Base-by-base conservation (phyloP, 2,888 invertebrate genomes). In the Timema podura region DNA sequence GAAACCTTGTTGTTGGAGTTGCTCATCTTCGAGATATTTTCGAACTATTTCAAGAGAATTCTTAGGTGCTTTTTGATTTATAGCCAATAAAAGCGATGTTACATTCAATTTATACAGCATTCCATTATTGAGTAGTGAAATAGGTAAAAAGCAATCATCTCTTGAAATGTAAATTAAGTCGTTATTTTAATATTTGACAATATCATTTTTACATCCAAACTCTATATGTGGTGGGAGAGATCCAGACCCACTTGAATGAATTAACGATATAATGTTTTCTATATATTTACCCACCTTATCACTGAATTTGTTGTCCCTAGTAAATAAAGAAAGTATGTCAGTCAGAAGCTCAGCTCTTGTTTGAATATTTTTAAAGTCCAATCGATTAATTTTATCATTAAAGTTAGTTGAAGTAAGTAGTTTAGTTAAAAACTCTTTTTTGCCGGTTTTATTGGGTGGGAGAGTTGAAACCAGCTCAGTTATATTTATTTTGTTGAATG, bases 101-200 rank as follows among this genome's bases (percentile, higher is more conserved):
- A 44, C 48, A 1, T 68, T 11, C 44, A 68, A 48, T 46, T 68
- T 9, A 15, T 61, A 48, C 49, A 30, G 11, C 59, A 68, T 68
- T 16, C 61, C 68, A 44, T 48, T 48, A 46, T 7, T 46, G 9
- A 9, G 30, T 13, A 48, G 61, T 30, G 48, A 30, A 15, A 9
- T 13, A 11, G 68, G 68, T 49, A 68, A 16, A 15, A 45, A 68
- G 45, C 68, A 68, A 10, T 48, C 48, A 9, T 61, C 59, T 11
- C 59, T 68, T 47, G 68, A 48, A 30, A n/a, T 9, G 44, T 61
- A 57, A 1, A 9, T n/a, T 5, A 48, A 16, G n/a, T 47, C 59
- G 2, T 54, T 15, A 6, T 13, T 11, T 30, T 2, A 61, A 8
- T 48, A 54, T 47, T 59, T 48, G 5, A 47, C 30, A 5, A 5